Conservation (phyloP, 2,113 vertebrate genomes). For the Mesembrinibis cayennensis region DNA sequence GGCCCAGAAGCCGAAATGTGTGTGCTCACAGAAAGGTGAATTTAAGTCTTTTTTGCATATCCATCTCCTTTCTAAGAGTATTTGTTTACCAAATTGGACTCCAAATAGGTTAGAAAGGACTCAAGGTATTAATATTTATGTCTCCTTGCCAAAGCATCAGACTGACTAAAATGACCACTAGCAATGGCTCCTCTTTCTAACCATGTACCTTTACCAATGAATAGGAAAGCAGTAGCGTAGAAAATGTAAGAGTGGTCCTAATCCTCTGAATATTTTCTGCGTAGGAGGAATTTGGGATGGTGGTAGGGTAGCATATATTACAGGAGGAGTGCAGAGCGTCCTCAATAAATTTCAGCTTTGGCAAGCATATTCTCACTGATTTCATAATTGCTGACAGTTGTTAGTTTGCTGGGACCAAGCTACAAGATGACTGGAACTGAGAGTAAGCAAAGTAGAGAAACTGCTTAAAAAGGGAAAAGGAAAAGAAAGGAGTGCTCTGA, state of each 20-base stretch:
- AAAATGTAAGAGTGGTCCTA: neutral
- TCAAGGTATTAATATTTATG: neutral
- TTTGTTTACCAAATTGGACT: neutral
- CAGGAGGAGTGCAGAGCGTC: neutral
- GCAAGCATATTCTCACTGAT: conserved; percentile 28
- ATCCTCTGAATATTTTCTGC: neutral
- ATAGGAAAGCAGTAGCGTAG: neutral
- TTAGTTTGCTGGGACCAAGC: conserved; percentile 22
- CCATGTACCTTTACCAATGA: neutral
- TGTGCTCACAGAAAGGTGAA: neutral
- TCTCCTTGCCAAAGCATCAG: neutral
- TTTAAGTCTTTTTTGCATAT: neutral
- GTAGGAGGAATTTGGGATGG: neutral
- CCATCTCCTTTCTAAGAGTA: neutral
- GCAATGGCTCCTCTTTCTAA: neutral
- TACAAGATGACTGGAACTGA: neutral
- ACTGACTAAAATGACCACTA: neutral
- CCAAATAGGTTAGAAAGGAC: neutral
- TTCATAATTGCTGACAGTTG: conserved; percentile 46
- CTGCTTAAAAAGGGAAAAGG: conserved; percentile 3
- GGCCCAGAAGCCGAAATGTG: neutral
- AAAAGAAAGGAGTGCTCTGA: neutral
- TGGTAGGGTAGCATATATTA: neutral
- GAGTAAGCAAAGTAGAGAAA: neutral
- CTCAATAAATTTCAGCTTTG: conserved; percentile 34